phyloP scores from a whole-genome alignment of 2,797 vertebrate genomes.

The Emydoidea blandingii region DNA sequence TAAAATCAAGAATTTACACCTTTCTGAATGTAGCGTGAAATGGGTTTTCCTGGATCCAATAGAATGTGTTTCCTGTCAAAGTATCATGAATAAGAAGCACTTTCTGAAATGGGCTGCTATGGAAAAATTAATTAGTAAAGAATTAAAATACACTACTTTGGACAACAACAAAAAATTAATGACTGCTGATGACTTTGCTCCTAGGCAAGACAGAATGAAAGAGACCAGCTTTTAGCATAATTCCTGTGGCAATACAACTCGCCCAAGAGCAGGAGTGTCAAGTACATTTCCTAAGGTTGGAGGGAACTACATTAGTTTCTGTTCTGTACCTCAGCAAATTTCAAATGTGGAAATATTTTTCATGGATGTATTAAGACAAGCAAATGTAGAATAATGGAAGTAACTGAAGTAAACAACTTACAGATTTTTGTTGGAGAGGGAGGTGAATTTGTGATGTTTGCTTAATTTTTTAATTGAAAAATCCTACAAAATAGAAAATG shows the following conservation, averaged over 20 bases:
- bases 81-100: slow-evolving; percentile 25
- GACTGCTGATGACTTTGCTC: slow-evolving; percentile 60
- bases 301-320: not conserved
- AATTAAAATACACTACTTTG: slow-evolving; percentile 71
- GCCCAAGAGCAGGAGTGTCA: not conserved
- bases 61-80: slow-evolving; percentile 57
- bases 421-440: not conserved
- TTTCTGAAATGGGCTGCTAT: slow-evolving; percentile 65
- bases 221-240: slow-evolving; percentile 30
- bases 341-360: not conserved
- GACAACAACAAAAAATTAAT: not conserved
- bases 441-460: not conserved
- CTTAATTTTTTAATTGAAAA: not conserved
- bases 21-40: slow-evolving; percentile 59
- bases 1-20: slow-evolving; percentile 55
- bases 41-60: slow-evolving; percentile 69
- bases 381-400: not conserved
- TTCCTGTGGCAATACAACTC: not conserved
- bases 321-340: not conserved
- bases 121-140: slow-evolving; percentile 69
- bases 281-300: not conserved
- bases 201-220: slow-evolving; percentile 38
- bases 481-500: not conserved
- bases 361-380: not conserved
- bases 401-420: slow-evolving; percentile 6